Evolutionary conservation across 1,140 invertebrate species (phyloP).

Genomic region (Drosophila setifemur): DNA sequence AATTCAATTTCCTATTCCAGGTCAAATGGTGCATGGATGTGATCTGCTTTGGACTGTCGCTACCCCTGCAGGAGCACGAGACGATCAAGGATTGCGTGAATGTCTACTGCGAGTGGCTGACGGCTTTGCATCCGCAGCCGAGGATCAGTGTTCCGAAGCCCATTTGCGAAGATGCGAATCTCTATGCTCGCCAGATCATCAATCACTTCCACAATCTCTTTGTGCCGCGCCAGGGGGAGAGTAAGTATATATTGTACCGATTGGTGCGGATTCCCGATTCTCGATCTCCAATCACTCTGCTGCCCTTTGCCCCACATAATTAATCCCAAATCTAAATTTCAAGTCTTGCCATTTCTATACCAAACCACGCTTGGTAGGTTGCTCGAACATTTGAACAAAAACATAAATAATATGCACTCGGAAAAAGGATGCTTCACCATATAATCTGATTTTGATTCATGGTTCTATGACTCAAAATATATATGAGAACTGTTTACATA

Average conservation of each 20-base stretch:
- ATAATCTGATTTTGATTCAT: no score
- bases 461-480: no score
- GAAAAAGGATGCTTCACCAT: no score
- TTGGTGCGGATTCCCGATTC: not conserved
- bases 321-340: slow-evolving; percentile 66
- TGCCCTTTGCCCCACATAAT: not conserved
- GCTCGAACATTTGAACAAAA: not conserved
- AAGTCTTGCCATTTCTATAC: slow-evolving; percentile 95
- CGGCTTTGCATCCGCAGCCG: slow-evolving; percentile 91
- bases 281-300: not conserved
- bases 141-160: slow-evolving; percentile 93
- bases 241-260: slow-evolving; percentile 84
- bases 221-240: slow-evolving; percentile 95
- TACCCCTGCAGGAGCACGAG: slow-evolving; percentile 95
- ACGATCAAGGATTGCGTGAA: slow-evolving; percentile 97
- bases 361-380: slow-evolving; percentile 92
- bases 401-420: no score
- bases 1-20: slow-evolving; percentile 17
- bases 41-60: slow-evolving; percentile 94
- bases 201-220: slow-evolving; percentile 97
- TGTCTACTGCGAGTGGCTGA: slow-evolving; percentile 98
- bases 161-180: slow-evolving; percentile 94
- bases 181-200: slow-evolving; percentile 95
- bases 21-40: slow-evolving; percentile 84
- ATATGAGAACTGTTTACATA: no score